Conservation (phyloP, 2,797 vertebrate species). For the Oreochromis grahami region DNA sequence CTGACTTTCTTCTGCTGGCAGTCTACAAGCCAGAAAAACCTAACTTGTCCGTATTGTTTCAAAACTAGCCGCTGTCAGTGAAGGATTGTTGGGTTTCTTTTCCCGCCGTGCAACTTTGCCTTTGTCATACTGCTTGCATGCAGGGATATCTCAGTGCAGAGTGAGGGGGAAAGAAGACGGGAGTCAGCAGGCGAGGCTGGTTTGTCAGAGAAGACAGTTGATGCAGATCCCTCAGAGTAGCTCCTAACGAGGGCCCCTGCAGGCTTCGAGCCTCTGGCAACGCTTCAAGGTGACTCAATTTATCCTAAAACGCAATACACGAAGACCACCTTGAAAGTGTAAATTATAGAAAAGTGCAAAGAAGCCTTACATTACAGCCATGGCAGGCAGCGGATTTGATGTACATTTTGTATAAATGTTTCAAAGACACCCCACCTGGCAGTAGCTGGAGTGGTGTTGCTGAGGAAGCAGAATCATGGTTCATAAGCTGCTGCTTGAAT, state of each 20-base stretch:
- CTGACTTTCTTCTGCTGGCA: neutral
- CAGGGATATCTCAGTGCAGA: neutral
- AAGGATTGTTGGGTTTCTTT: accelerated
- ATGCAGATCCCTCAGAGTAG: slow-evolving; percentile 29
- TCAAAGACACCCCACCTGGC: neutral
- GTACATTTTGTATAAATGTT: slow-evolving; percentile 17
- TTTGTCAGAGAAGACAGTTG: slow-evolving; percentile 38
- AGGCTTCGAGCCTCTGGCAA: slow-evolving; percentile 31
- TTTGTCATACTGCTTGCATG: neutral
- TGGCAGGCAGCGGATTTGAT: neutral
- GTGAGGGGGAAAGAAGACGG: neutral
- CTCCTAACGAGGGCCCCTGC: slow-evolving; percentile 46
- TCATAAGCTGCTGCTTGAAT: neutral
- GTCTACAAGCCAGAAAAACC: neutral
- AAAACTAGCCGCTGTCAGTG: neutral
- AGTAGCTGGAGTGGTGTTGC: neutral
- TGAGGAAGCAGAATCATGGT: neutral
- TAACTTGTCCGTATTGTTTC: neutral
- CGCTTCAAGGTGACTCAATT: slow-evolving; percentile 44
- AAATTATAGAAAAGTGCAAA: slow-evolving; percentile 30
- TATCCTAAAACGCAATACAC: slow-evolving; percentile 17
- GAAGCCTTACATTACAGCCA: neutral
- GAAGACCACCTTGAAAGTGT: slow-evolving; percentile 23
- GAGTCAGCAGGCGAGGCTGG: slow-evolving; percentile 24
- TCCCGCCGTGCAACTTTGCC: neutral